Base-by-base conservation (phyloP, 2,113 vertebrate species). In the Planiliza haematocheilus region DNA sequence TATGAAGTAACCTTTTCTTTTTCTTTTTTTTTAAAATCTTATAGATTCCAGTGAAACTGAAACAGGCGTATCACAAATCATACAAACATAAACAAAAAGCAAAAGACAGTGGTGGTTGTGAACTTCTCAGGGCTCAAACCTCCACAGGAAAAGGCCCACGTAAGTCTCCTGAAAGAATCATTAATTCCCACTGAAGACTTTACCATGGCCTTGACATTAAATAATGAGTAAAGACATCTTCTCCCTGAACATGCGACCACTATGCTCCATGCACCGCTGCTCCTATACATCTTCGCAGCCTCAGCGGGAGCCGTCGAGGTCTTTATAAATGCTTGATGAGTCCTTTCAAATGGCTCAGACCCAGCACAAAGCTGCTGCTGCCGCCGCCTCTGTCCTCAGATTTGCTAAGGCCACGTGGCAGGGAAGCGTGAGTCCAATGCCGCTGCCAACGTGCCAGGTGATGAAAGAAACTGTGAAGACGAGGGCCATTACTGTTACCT, bases 271-370 rank as follows among this genome's bases (percentile, higher is more conserved):
- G 60, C 73, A 45, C 58, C 30, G 49, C 48, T 63, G 52, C 72
- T 66, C 58, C 73, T 78, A 71, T 73, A 79, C 24, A 84, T 83
- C 83, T 65, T 83, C 42, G 55, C 71, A 77, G 66, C 68, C 73
- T 65, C 74, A 82, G 82, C 81, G 55, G 66, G 77, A 60, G 85
- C 74, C 85, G 82, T 85, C 73, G 71, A 82, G 75, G 72, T 74
- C 87, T 87, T 90, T 78, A 87, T 89, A 89, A 86, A 87, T 86
- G 78, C 86, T 86, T 86, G 86, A 86, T 82, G 82, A 90, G 81
- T 67, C 71, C 71, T 87, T 89, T 90, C 79, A 84, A 85, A 84
- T 36, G 60, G 67, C 69, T 80, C 72, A 82, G 71, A 77, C 16
- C 49, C 50, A 60, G 73, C 71, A 88, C 85, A 87, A 88, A 87